Conservation (phyloP, 2,797 vertebrate genomes). For the Mareca strepera region DNA sequence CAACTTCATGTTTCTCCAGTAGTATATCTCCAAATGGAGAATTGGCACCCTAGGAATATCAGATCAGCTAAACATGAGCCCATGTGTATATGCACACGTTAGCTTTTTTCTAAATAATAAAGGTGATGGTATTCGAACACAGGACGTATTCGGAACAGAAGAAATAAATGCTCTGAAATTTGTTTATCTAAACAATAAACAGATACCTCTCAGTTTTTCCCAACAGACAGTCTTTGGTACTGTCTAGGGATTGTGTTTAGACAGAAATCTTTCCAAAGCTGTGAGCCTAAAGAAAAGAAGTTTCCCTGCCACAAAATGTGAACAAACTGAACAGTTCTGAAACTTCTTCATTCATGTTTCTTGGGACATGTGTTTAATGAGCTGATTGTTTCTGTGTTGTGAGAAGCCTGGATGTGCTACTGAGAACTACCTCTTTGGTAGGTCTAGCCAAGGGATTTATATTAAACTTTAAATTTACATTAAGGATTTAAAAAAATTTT, state of each 20-base stretch:
- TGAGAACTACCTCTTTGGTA: neutral
- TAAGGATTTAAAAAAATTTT: neutral
- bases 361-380: neutral
- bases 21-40: neutral
- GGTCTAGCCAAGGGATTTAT: neutral
- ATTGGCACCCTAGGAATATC: neutral
- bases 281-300: neutral
- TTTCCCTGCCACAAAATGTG: neutral
- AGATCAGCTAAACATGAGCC: neutral
- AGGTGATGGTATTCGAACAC: constrained; percentile 22
- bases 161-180: constrained; percentile 30
- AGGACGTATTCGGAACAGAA: constrained; percentile 3
- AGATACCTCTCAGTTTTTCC: constrained; percentile 25
- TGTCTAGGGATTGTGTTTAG: neutral
- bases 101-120: neutral
- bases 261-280: constrained; percentile 18
- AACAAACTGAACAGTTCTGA: neutral
- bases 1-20: neutral
- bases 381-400: neutral
- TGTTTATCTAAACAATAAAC: constrained; percentile 39
- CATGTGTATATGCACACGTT: rapidly evolving
- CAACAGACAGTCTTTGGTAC: neutral
- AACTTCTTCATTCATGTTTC: neutral
- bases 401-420: neutral
- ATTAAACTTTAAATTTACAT: neutral